Conservation (phyloP, 2,113 vertebrate species). For the Aviceda subcristata region DNA sequence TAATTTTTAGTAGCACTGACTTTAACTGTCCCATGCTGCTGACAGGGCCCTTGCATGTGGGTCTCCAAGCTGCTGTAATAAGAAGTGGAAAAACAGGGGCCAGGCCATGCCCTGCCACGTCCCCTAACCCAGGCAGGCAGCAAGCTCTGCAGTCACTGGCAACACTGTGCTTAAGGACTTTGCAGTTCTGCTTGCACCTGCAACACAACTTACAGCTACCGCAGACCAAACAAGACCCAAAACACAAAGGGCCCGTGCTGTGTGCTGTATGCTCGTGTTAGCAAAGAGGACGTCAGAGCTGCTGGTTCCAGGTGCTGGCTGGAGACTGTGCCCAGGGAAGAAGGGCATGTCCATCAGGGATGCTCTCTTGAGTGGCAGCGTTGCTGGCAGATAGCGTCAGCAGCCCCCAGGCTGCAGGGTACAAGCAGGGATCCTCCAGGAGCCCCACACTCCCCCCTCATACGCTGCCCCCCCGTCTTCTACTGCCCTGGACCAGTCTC, state of each 20-base stretch:
- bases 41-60: rapidly evolving
- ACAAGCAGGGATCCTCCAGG: neutral
- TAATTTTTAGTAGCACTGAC: neutral
- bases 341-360: neutral
- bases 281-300: neutral
- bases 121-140: neutral
- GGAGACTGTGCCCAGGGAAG: neutral
- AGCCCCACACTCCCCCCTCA: neutral
- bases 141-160: neutral
- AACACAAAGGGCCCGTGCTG: neutral
- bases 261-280: neutral
- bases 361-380: neutral
- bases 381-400: rapidly evolving
- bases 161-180: rapidly evolving
- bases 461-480: neutral
- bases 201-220: neutral
- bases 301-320: neutral
- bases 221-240: rapidly evolving
- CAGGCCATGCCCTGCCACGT: neutral
- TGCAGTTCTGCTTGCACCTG: neutral
- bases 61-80: neutral
- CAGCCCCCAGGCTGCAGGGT: neutral
- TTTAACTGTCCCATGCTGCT: neutral
- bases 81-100: neutral
- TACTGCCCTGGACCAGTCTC: neutral